These are phyloP conservation scores for Otolemur crassicaudatus DNA, from an alignment of 2,797 vertebrate species.

Conservation along the genomic window DNA sequence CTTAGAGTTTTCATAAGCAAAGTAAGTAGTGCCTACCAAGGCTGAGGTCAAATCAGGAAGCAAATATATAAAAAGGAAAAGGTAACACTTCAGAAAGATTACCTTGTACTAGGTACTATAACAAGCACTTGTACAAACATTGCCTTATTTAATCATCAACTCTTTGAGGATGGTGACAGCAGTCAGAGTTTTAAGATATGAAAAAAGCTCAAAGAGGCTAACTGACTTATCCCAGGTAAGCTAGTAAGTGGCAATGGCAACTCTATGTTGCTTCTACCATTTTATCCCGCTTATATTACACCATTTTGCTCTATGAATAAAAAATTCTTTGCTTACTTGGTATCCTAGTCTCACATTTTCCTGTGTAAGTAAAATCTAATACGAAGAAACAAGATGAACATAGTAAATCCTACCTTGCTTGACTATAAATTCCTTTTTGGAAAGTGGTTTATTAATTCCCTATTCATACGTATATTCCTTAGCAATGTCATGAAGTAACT, in stretches of 20 bases:
- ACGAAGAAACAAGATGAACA: slow-evolving; percentile 28
- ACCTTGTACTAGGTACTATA: background rate
- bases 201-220: background rate
- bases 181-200: background rate
- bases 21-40: slow-evolving; percentile 16
- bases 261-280: background rate
- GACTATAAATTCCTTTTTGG: background rate
- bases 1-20: background rate
- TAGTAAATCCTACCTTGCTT: background rate
- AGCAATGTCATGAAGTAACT: background rate
- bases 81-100: background rate
- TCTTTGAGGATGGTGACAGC: background rate
- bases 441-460: slow-evolving; percentile 21
- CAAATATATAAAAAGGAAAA: background rate
- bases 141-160: background rate
- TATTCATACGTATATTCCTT: background rate
- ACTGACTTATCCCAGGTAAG: background rate
- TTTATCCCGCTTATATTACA: background rate
- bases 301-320: background rate
- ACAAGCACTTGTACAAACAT: background rate
- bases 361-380: slow-evolving; percentile 25
- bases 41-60: background rate
- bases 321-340: background rate
- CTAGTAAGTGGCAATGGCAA: background rate
- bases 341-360: background rate